phyloP scores from a whole-genome alignment of 2,113 vertebrate genomes.

The Ursus arctos region DNA sequence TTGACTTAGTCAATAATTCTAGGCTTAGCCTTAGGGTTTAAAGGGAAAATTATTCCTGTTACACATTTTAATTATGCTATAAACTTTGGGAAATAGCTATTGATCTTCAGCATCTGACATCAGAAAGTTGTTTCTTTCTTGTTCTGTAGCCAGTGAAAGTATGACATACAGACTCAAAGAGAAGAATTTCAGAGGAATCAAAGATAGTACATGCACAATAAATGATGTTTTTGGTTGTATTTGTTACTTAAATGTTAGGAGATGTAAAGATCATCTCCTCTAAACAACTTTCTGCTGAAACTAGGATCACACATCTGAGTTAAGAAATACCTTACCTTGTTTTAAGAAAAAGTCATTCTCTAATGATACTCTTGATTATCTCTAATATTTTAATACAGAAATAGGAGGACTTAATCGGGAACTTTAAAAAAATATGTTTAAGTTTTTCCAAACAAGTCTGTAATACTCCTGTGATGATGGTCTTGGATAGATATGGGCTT shows the following conservation, averaged over 20 bases:
- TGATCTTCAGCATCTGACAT: constrained; percentile 89
- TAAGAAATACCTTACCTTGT: constrained; percentile 16
- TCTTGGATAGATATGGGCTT: not conserved
- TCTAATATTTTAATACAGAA: constrained; percentile 18
- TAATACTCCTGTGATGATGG: not conserved
- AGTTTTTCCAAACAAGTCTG: not conserved
- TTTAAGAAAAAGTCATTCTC: constrained; percentile 69
- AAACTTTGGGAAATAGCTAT: constrained; percentile 89
- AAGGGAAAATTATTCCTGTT: constrained; percentile 89
- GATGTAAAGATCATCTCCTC: not conserved
- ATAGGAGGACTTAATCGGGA: not conserved
- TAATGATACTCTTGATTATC: not conserved
- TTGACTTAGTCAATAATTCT: constrained; percentile 89
- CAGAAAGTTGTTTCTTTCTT: constrained; percentile 81
- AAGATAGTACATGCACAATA: constrained; percentile 63
- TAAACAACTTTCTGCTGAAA: constrained; percentile 76
- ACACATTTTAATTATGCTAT: constrained; percentile 91
- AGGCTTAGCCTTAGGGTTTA: constrained; percentile 86
- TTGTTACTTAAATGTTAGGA: not conserved
- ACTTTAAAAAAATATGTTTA: not conserved
- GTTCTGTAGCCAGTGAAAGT: constrained; percentile 75
- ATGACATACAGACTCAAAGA: constrained; percentile 80
- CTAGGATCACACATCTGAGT: constrained; percentile 59
- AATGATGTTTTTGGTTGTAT: not conserved
- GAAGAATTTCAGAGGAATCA: constrained; percentile 77